These are phyloP conservation scores for Collichthys lucidus DNA, from an alignment of 2,113 vertebrate species.

Conservation along the genomic window DNA sequence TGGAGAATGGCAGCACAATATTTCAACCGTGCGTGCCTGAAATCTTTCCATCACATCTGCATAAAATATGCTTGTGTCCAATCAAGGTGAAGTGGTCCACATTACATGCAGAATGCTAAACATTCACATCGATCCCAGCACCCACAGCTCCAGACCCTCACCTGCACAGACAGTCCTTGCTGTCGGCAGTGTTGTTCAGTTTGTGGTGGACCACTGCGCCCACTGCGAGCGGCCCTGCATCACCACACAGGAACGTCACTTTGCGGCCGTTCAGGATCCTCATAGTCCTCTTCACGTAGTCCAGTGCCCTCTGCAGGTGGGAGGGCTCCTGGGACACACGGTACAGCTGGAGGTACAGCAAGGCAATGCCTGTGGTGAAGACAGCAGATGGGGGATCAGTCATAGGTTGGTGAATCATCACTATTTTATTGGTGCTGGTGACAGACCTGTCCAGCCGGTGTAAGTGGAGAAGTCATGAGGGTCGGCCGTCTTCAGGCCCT, in stretches of 20 bases:
- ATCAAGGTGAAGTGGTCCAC: no score
- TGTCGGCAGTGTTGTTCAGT: constrained; percentile 87
- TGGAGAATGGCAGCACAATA: no score
- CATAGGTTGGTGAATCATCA: background rate
- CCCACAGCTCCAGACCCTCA: constrained; percentile 59
- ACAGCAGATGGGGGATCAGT: background rate
- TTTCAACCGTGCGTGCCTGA: background rate
- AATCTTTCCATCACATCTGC: background rate
- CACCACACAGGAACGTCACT: constrained; percentile 96
- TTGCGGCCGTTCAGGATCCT: constrained; percentile 92
- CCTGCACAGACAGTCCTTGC: constrained; percentile 91
- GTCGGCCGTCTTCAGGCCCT: constrained; percentile 95
- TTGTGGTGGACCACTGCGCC: constrained; percentile 93
- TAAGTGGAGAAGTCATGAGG: constrained; percentile 96
- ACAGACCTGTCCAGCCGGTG: constrained; percentile 96
- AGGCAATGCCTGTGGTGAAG: constrained; percentile 87
- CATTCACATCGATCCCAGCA: no score
- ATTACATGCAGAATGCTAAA: background rate
- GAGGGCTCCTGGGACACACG: constrained; percentile 85
- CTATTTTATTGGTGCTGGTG: rapidly evolving
- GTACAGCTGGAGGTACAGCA: constrained; percentile 94
- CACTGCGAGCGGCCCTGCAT: constrained; percentile 94
- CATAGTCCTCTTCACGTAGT: constrained; percentile 93
- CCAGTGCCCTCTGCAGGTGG: constrained; percentile 91
- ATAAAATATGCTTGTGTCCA: background rate